These are phyloP conservation scores for Mungos mungo DNA, from an alignment of 2,113 vertebrate genomes.

Conservation along the genomic window DNA sequence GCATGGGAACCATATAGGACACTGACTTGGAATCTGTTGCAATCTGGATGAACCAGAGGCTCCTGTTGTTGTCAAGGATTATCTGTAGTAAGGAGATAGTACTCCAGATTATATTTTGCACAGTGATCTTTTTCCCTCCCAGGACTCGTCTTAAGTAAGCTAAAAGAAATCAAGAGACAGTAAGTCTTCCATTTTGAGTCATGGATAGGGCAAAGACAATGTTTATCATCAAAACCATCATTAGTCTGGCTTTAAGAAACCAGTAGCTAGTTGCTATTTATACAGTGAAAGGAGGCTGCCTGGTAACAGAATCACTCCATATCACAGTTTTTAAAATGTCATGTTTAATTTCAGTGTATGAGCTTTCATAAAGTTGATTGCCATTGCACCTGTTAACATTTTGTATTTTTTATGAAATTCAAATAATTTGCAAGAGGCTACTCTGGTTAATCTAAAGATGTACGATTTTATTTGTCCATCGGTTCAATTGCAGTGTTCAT, in stretches of 20 bases:
- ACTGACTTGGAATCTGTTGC: conserved; percentile 36
- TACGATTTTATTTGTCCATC: conserved; percentile 50
- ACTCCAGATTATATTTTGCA: conserved; percentile 53
- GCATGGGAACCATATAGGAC: conserved; percentile 15
- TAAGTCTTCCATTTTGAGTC: conserved; percentile 33
- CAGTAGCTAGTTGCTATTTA: conserved; percentile 55
- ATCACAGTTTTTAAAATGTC: conserved; percentile 73
- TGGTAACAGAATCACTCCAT: conserved; percentile 45
- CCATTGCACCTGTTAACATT: conserved; percentile 58
- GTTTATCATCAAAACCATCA: conserved; percentile 49
- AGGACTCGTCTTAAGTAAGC: conserved; percentile 52
- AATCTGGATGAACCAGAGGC: conserved; percentile 41
- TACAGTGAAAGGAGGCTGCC: conserved; percentile 37
- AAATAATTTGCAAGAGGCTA: conserved; percentile 43
- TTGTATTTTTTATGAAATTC: conserved; percentile 63
- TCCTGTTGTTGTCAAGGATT: conserved; percentile 27
- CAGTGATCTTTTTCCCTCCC: conserved; percentile 47
- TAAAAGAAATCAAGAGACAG: conserved; percentile 42
- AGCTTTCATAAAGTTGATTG: conserved; percentile 61
- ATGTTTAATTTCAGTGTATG: conserved; percentile 23
- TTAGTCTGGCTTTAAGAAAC: conserved; percentile 46
- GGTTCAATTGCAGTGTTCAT: conserved; percentile 40
- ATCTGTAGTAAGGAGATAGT: conserved; percentile 47
- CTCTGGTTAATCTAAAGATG: conserved; percentile 29
- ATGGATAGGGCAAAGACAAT: conserved; percentile 5